Evolutionary conservation across 2,888 invertebrate genomes (phyloP).

Genomic region (Mythimna impura): DNA sequence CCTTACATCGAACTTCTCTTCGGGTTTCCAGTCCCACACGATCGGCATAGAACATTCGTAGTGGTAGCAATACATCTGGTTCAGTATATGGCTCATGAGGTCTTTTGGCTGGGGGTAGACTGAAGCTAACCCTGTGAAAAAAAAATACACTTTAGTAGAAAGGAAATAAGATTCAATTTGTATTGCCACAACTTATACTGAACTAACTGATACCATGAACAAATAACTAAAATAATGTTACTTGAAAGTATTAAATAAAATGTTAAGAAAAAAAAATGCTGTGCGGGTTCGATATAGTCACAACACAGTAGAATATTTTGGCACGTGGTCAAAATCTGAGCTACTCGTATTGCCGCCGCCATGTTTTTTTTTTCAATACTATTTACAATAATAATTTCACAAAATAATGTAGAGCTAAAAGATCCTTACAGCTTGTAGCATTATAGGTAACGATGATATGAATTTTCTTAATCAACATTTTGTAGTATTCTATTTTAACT

Average conservation of each 20-base stretch:
- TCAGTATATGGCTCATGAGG: conserved; percentile 92
- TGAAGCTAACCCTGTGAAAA: conserved; percentile 93
- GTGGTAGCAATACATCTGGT: conserved; percentile 94
- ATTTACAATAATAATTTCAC: not conserved
- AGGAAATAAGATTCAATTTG: not conserved
- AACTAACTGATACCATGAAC: not conserved
- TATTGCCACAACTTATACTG: not conserved
- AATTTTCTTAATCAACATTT: not conserved
- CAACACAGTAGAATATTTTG: too few relatives aligned
- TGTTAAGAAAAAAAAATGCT: not conserved
- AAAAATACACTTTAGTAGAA: conserved; percentile 15
- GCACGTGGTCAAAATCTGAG: too few relatives aligned
- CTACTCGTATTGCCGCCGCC: too few relatives aligned
- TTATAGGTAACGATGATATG: not conserved
- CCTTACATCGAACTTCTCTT: conserved; percentile 85
- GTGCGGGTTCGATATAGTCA: not conserved
- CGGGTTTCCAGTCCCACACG: conserved; percentile 92
- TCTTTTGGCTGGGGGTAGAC: conserved; percentile 96
- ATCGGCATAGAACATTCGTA: conserved; percentile 95
- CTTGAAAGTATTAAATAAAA: not conserved
- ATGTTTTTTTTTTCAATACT: too few relatives aligned
- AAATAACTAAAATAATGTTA: not conserved
- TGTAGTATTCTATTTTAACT: not conserved
- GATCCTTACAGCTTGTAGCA: not conserved
- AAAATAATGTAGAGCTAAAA: not conserved